phyloP scores from a whole-genome alignment of 2,113 vertebrate species.

The Syngnathus scovelli region DNA sequence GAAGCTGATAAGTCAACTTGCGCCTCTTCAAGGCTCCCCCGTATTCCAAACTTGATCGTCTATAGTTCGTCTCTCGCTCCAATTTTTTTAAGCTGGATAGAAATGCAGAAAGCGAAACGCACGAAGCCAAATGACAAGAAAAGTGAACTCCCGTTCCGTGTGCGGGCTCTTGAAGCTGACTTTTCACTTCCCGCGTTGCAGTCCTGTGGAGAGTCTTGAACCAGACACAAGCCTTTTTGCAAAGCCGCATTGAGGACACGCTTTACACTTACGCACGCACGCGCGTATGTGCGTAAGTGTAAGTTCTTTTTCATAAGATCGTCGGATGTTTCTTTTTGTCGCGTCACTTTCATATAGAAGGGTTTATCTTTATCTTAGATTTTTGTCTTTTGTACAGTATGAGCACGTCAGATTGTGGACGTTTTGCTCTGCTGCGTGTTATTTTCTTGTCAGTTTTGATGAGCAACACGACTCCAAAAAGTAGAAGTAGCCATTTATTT shows the following conservation, averaged over 20 bases:
- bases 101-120: not conserved
- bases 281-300: not conserved
- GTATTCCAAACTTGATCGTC: constrained; percentile 20
- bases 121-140: not conserved
- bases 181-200: constrained; percentile 35
- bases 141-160: constrained; percentile 22
- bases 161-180: constrained; percentile 4
- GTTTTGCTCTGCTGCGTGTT: no score
- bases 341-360: no score
- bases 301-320: no score
- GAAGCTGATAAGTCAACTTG: constrained; percentile 23
- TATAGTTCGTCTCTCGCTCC: constrained; percentile 3
- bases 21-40: constrained; percentile 34
- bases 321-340: no score
- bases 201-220: constrained; percentile 40
- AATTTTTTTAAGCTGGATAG: not conserved
- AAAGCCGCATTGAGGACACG: not conserved
- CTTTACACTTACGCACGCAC: not conserved
- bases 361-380: no score
- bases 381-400: no score
- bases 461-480: not conserved
- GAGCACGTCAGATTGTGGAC: no score
- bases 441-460: not conserved
- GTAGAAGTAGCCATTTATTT: not conserved
- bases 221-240: constrained; percentile 33